These are phyloP conservation scores for Limnephilus auricula DNA, from an alignment of 2,888 invertebrate genomes.

Conservation along the genomic window DNA sequence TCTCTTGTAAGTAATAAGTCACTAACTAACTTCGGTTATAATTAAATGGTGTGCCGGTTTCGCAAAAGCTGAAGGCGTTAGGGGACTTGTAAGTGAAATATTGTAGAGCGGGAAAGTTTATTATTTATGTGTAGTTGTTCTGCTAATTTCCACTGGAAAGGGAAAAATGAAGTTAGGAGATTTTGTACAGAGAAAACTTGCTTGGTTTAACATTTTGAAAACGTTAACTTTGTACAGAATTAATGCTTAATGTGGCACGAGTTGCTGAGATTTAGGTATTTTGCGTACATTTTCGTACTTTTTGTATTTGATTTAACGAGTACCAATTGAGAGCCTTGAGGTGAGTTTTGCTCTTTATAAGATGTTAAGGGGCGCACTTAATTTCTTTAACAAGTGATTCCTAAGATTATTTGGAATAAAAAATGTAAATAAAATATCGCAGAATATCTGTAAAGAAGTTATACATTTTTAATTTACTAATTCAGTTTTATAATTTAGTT, in stretches of 20 bases:
- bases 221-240: background rate
- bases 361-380: too few relatives aligned
- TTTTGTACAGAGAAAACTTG: background rate
- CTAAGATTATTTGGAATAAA: too few relatives aligned
- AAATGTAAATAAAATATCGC: too few relatives aligned
- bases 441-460: too few relatives aligned
- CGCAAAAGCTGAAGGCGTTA: slow-evolving; percentile 18
- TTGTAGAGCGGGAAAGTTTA: background rate
- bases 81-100: slow-evolving; percentile 11
- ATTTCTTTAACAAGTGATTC: too few relatives aligned
- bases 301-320: background rate
- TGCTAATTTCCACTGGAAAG: background rate
- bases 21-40: slow-evolving; percentile 2
- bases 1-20: background rate
- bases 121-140: slow-evolving; percentile 2
- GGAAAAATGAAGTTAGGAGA: background rate
- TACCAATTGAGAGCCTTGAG: too few relatives aligned
- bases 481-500: too few relatives aligned
- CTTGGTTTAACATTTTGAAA: background rate
- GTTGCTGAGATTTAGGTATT: background rate
- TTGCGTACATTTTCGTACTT: background rate
- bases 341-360: too few relatives aligned
- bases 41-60: background rate
- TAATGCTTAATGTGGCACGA: background rate
- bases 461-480: too few relatives aligned